Evolutionary conservation across 92 coral and sea anemone species (phyloP).

Genomic region (Epizoanthus illoricatus): DNA sequence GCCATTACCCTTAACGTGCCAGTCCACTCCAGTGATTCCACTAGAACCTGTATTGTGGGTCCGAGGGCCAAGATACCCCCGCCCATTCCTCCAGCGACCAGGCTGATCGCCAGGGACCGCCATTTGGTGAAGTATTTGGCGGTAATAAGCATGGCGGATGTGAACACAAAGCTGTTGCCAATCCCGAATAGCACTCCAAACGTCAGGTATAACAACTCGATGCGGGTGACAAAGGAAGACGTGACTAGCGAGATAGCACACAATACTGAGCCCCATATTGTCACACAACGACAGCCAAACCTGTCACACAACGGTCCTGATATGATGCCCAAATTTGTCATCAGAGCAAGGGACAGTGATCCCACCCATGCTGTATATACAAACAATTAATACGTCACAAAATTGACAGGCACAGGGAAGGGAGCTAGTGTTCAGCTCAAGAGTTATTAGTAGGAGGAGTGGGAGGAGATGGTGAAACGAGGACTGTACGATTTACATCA

Average conservation of each 20-base stretch:
- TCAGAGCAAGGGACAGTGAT: slow-evolving; percentile 50
- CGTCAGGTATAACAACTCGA: slow-evolving; percentile 38
- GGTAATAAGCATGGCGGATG: slow-evolving; percentile 14
- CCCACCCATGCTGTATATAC: slow-evolving; percentile 50
- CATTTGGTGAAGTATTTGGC: slow-evolving; percentile 17
- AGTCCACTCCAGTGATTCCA: slow-evolving; percentile 14
- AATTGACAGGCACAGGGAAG: too few species aligned
- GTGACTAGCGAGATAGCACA: slow-evolving; percentile 37
- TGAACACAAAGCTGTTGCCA: slow-evolving; percentile 43
- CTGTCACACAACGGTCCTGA: slow-evolving; percentile 48
- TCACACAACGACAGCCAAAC: slow-evolving; percentile 54
- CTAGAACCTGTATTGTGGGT: slow-evolving; percentile 12
- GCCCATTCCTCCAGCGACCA: slow-evolving; percentile 31
- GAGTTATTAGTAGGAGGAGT: too few species aligned
- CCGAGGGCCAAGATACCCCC: slow-evolving; percentile 26
- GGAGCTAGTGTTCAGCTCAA: too few species aligned
- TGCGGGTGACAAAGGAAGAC: slow-evolving; percentile 41
- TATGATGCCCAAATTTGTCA: slow-evolving; percentile 41
- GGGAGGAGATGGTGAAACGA: too few species aligned
- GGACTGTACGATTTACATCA: too few species aligned
- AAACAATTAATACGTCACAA: too few species aligned
- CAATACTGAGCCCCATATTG: slow-evolving; percentile 42
- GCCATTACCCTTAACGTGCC: slow-evolving; percentile 7
- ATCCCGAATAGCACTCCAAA: slow-evolving; percentile 51
- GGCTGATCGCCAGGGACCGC: slow-evolving; percentile 33